Evolutionary conservation across 1,140 invertebrate species (phyloP), one percentile per base, ranked within the genome.

Genomic region (Drosophila repleta): DNA sequence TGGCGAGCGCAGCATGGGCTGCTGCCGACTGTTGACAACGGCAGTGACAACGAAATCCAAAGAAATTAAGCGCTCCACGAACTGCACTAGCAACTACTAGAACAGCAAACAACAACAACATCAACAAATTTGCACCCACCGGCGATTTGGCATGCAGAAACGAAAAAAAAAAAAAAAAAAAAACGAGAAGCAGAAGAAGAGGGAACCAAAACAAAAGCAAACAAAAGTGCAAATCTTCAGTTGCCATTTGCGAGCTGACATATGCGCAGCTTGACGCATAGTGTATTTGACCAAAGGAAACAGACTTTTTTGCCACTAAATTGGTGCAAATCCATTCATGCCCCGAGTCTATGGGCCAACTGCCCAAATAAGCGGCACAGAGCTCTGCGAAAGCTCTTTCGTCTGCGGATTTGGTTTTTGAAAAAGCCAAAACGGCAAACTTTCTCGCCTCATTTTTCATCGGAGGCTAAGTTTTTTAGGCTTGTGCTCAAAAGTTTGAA

Each of bases 11-110:
- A 11, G 17, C 39, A 60, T 11, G 45, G 17, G 51, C 48, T 43
- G 58, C 65, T 63, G 51, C 24, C 43, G 52, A 20, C 69, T 67
- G 67, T 82, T 84, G 80, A 84, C 80, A 85, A 71, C 74, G 66
- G 21, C 75, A 78, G 62, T 78, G 83, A 75, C 78, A 85, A 82
- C 82, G 61, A 80, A 87, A 85, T 81, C 76, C 83, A 88, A 88
- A 88, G 83, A 87, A 87, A 87, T 87, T 87, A 88, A 87, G 83
- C 76, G 83, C 79, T 74, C 68, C 83, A 76, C 83, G 87, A 82
- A 69, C 66, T 72, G 74, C 74, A 76, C 79, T 81, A 76, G 67
- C 32, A 37, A 24, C 43, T 3, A 15, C 58, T 37, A 61, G 37
- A 29, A 5, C 49, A 35, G 35, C 26, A 45, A 46, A 61, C 48